phyloP scores from a whole-genome alignment of 2,888 invertebrate species.

The Folsomia manolachei region DNA sequence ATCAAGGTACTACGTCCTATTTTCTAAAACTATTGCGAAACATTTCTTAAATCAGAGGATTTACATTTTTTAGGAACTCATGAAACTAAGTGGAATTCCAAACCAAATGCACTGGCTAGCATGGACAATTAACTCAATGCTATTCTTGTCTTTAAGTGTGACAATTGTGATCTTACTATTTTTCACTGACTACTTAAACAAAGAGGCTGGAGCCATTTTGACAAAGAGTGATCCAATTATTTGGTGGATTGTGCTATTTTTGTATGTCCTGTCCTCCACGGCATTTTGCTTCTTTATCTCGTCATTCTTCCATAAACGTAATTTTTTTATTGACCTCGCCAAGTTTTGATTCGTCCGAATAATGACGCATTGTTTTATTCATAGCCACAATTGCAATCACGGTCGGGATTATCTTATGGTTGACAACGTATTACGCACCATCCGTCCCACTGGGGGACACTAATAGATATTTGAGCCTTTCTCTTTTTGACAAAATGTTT shows the following conservation, averaged over 20 bases:
- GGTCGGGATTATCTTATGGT: conserved; percentile 52
- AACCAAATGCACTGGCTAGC: conserved; percentile 60
- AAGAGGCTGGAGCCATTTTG: conserved; percentile 51
- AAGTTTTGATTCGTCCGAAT: background rate
- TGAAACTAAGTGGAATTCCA: conserved; percentile 61
- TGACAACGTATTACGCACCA: conserved; percentile 47
- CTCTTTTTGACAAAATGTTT: conserved; percentile 42
- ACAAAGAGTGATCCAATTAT: conserved; percentile 53
- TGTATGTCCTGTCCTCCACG: conserved; percentile 54
- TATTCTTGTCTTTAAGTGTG: conserved; percentile 53
- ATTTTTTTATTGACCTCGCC: background rate
- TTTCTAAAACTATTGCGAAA: too few species aligned
- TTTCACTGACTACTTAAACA: conserved; percentile 48
- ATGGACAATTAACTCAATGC: conserved; percentile 58
- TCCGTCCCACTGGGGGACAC: conserved; percentile 16
- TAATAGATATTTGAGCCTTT: conserved; percentile 25
- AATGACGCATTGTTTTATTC: background rate
- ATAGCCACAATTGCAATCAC: conserved; percentile 52
- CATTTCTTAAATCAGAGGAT: too few species aligned
- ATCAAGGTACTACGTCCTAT: conserved; percentile 56
- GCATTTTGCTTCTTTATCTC: conserved; percentile 55
- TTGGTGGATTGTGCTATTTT: conserved; percentile 54
- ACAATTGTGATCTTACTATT: conserved; percentile 54
- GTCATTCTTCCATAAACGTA: conserved; percentile 56
- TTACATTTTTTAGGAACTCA: conserved; percentile 56